phyloP scores from a whole-genome alignment of 2,888 invertebrate species.

The Strigamia maritima region DNA sequence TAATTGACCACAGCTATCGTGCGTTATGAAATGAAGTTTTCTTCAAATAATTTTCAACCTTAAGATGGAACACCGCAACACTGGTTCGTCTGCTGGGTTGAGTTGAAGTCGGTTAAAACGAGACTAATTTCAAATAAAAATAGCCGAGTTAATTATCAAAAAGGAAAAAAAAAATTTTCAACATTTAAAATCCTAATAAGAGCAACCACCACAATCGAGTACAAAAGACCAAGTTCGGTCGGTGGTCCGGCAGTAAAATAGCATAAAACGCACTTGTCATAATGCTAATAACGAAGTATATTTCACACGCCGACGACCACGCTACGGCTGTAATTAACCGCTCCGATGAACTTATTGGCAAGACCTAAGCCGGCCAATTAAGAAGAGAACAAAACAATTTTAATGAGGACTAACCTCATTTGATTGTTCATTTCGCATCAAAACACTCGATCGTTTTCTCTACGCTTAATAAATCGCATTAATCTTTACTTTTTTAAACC shows the following conservation, averaged over 20 bases:
- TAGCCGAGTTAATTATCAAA: not conserved
- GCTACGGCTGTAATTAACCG: slow-evolving; percentile 20
- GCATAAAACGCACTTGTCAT: slow-evolving; percentile 6
- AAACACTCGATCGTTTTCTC: slow-evolving; percentile 5
- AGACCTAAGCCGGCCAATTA: slow-evolving; percentile 19
- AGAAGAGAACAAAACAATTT: slow-evolving; percentile 7
- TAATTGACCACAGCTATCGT: not conserved
- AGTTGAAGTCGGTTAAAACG: not conserved
- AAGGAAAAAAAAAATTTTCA: not conserved
- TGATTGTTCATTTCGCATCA: slow-evolving; percentile 16
- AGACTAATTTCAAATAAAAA: not conserved
- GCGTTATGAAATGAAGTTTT: not conserved
- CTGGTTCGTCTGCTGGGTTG: too few relatives aligned
- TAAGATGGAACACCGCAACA: too few relatives aligned
- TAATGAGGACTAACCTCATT: slow-evolving; percentile 23
- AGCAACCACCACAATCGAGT: not conserved
- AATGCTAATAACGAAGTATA: slow-evolving; percentile 8
- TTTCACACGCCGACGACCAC: slow-evolving; percentile 19
- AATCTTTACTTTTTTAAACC: not conserved
- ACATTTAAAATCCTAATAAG: not conserved
- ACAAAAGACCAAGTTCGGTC: not conserved
- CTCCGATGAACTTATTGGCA: slow-evolving; percentile 19
- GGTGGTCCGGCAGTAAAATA: not conserved
- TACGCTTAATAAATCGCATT: slow-evolving; percentile 9
- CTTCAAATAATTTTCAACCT: too few relatives aligned